Evolutionary conservation across 2,888 invertebrate species (phyloP).

Genomic region (Eurytoma californica): DNA sequence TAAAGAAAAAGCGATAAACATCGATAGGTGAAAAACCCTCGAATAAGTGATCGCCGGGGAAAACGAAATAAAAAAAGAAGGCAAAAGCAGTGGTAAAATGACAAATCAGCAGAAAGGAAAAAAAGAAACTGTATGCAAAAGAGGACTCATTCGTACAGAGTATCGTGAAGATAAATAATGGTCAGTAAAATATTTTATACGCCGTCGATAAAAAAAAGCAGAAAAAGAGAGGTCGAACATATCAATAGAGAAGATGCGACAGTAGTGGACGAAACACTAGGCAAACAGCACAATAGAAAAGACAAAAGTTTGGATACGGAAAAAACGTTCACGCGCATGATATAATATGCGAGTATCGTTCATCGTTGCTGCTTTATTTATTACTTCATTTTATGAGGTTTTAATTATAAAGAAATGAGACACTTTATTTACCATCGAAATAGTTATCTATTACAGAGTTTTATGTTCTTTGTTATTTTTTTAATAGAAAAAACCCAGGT

Average conservation of each 20-base stretch:
- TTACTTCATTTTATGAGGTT: no score
- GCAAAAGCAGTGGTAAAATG: not conserved
- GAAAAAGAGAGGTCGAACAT: not conserved
- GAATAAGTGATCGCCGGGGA: not conserved
- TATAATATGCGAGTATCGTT: no score
- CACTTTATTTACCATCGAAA: no score
- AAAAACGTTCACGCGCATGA: no score
- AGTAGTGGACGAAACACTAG: not conserved
- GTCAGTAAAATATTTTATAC: slow-evolving; percentile 50
- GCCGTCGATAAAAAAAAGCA: slow-evolving; percentile 32
- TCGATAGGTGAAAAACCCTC: not conserved
- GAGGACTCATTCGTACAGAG: slow-evolving; percentile 3
- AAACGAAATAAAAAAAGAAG: not conserved
- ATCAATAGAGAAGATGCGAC: slow-evolving; percentile 1
- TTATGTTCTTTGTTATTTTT: no score
- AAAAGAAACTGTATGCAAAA: no score
- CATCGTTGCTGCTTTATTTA: no score
- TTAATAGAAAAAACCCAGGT: no score
- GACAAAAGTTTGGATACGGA: not conserved
- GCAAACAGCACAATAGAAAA: slow-evolving; percentile 11
- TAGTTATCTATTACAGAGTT: no score
- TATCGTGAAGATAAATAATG: slow-evolving; percentile 49
- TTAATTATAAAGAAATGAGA: no score
- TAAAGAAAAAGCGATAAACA: slow-evolving; percentile 5
- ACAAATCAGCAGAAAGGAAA: slow-evolving; percentile 32